Percentiles rank a stretch among this genome's conserved stretches.
Evolutionary conservation across 2,888 invertebrate species (phyloP).

Genomic region (Cotesia congregata): DNA sequence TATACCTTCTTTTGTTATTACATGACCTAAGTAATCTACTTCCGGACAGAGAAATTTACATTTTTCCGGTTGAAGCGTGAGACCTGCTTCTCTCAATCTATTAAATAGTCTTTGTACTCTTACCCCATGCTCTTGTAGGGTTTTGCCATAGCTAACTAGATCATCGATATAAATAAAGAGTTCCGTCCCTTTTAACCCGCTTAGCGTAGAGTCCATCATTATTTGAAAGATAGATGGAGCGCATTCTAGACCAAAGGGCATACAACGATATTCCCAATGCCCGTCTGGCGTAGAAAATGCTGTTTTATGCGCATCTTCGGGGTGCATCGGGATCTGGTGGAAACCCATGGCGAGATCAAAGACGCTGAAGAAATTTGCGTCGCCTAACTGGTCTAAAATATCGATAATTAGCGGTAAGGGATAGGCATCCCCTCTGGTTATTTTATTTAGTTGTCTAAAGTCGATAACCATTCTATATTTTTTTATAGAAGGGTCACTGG

Average conservation of each 20-base stretch:
- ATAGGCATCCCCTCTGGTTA: no score
- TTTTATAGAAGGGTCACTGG: no score
- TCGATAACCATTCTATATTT: no score
- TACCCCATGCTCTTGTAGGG: neutral
- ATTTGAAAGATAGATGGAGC: neutral
- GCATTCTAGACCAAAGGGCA: neutral
- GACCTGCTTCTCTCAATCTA: neutral
- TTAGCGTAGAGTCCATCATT: neutral
- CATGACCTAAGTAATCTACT: no score
- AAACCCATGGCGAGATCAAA: neutral
- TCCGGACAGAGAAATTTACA: no score
- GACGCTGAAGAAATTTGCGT: neutral
- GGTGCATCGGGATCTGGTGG: neutral
- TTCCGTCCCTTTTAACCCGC: neutral
- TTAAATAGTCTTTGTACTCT: neutral
- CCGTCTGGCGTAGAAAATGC: neutral
- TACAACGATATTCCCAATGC: neutral
- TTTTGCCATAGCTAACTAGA: neutral
- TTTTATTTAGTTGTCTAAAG: no score
- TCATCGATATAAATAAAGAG: constrained; percentile 1
- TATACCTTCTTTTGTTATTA: no score
- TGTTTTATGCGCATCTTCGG: neutral
- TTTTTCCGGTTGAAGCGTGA: neutral
- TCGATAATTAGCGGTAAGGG: no score
- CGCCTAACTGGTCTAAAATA: neutral